Percentiles rank a stretch among this genome's conserved stretches.
Evolutionary conservation across 2,797 vertebrate genomes (phyloP).

Genomic region (Urosaurus nigricauda): DNA sequence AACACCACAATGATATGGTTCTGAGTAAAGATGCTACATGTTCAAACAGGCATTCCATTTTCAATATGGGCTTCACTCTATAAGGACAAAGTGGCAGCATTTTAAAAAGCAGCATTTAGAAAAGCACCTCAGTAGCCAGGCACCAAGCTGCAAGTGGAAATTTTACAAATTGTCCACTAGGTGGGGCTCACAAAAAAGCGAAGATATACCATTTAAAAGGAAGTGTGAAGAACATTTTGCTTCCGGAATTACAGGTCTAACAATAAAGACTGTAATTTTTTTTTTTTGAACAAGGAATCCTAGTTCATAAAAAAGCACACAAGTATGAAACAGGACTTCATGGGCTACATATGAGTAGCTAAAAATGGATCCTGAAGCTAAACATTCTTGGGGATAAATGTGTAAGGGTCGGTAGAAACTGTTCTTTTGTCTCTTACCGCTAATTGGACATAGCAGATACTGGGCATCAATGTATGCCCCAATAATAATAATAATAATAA

Average conservation of each 20-base stretch:
- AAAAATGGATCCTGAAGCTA: neutral
- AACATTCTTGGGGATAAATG: neutral
- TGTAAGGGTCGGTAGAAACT: neutral
- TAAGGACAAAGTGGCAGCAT: slow-evolving; percentile 17
- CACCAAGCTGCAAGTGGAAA: neutral
- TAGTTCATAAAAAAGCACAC: neutral
- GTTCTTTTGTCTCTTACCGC: neutral
- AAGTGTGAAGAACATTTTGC: neutral
- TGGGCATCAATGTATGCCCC: neutral
- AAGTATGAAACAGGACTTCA: neutral
- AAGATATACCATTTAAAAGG: neutral
- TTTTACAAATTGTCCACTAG: slow-evolving; percentile 29
- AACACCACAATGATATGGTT: slow-evolving; percentile 25
- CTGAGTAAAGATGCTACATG: slow-evolving; percentile 45
- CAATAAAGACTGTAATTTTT: slow-evolving; percentile 3
- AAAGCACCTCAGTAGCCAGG: slow-evolving; percentile 1
- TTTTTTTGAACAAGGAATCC: neutral
- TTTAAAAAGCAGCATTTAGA: slow-evolving; percentile 24
- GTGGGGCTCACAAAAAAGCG: slow-evolving; percentile 35
- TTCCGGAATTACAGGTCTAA: neutral
- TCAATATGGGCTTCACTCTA: slow-evolving; percentile 25
- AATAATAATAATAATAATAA: no score
- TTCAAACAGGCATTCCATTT: slow-evolving; percentile 29
- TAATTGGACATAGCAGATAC: neutral
- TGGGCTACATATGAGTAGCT: neutral